Conservation (phyloP, 2,888 invertebrate genomes). For the Eupelmus urozonus region DNA sequence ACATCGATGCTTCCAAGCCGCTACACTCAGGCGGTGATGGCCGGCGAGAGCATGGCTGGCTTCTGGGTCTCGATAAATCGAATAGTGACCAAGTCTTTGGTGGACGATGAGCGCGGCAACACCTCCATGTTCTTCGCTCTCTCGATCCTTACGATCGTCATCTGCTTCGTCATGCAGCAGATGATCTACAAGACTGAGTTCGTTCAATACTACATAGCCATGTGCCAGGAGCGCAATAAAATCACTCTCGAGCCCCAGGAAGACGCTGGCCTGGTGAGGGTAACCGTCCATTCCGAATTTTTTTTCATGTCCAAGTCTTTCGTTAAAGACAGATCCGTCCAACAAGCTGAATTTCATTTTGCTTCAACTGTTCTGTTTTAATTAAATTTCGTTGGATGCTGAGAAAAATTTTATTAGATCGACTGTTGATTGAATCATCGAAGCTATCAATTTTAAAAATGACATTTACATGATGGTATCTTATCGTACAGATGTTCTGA, state of each 20-base stretch:
- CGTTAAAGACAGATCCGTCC: too few relatives aligned
- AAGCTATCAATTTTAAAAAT: too few relatives aligned
- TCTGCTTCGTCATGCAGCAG: slow-evolving; percentile 89
- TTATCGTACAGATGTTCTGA: too few relatives aligned
- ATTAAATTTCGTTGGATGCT: too few relatives aligned
- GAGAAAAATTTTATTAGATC: too few relatives aligned
- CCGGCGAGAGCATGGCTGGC: slow-evolving; percentile 94
- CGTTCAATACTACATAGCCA: slow-evolving; percentile 88
- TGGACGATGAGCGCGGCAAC: slow-evolving; percentile 87
- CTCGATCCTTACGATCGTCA: slow-evolving; percentile 86
- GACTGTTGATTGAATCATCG: too few relatives aligned
- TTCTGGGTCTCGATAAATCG: slow-evolving; percentile 91
- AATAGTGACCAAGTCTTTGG: slow-evolving; percentile 88
- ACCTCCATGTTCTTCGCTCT: slow-evolving; percentile 92
- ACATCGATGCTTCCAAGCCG: slow-evolving; percentile 93
- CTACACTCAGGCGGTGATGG: slow-evolving; percentile 96
- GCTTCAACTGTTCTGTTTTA: too few relatives aligned
- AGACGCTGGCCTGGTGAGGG: slow-evolving; percentile 86
- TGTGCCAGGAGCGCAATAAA: slow-evolving; percentile 86
- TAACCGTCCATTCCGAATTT: too few relatives aligned
- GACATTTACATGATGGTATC: too few relatives aligned
- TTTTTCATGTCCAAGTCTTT: too few relatives aligned
- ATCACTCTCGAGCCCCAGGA: slow-evolving; percentile 92
- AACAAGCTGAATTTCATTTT: not conserved
- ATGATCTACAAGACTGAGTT: slow-evolving; percentile 88